Evolutionary conservation across 1,140 invertebrate species (phyloP), one percentile per base, ranked within the genome.

Genomic region (Calliphora vicina): DNA sequence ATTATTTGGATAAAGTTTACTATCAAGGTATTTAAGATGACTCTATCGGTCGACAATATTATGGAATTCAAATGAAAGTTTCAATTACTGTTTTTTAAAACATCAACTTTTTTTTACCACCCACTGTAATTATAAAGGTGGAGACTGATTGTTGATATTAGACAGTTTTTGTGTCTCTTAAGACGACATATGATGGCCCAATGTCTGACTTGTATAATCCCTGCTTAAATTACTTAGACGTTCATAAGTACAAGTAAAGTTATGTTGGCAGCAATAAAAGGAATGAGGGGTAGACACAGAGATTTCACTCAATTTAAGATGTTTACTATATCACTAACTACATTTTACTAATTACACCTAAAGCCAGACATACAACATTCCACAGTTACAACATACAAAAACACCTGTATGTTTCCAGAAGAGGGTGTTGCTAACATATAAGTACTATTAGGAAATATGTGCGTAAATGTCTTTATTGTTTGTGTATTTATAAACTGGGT

Each of bases 131-230:
- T 57, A 25, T 6, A 20, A 25, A 67, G 61, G 61, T 67, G 20
- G 61, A 67, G 20, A 67, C 23, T 23, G 61, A 25, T 67, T 67
- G 61, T 67, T 67, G 23, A 23, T 67, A 67, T 67, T 8, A 67
- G 61, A 67, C 20, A 67, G 17, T 25, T 25, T 50, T 50, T 67
- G 61, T 10, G 9, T 57, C 50, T n/a, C n/a, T 20, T 67, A 67
- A 67, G 61, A 67, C 23, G 61, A 67, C 61, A 67, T 67, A 67
- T 67, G 61, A 67, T 67, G 61, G 61, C 25, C 61, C 23, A 25
- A 67, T 25, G 23, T 67, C 61, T 25, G 61, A 67, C n/a, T 67
- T 20, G 6, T n/a, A 67, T 67, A 20, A 67, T 67, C 61, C 61
- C 25, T 20, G 61, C 61, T 67, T 67, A 67, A 67, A 17, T 67